Evolutionary conservation across 2,797 vertebrate species (phyloP).

Genomic region (Discoglossus pictus): DNA sequence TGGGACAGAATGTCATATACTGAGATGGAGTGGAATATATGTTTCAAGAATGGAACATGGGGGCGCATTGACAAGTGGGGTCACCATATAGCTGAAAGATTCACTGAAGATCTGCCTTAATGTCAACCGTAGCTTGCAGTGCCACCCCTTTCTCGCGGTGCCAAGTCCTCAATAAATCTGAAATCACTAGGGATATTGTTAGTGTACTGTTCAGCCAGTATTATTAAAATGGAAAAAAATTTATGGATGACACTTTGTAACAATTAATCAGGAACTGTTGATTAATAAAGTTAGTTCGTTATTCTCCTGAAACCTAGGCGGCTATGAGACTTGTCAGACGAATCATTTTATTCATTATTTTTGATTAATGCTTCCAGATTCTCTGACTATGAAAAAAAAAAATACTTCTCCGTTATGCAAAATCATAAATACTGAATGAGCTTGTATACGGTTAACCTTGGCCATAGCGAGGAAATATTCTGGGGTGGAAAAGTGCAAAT

Average conservation of each 20-base stretch:
- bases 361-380: constrained; percentile 99
- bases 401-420: constrained; percentile 87
- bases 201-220: constrained; percentile 94
- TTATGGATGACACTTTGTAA: constrained; percentile 96
- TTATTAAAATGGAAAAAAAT: constrained; percentile 95
- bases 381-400: constrained; percentile 80
- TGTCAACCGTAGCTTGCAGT: constrained; percentile 66
- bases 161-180: constrained; percentile 96
- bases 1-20: constrained; percentile 54
- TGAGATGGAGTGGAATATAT: constrained; percentile 25
- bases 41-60: constrained; percentile 25
- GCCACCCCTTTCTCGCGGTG: constrained; percentile 74
- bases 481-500: constrained; percentile 80
- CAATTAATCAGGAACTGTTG: constrained; percentile 97
- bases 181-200: constrained; percentile 96
- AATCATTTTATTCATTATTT: constrained; percentile 99
- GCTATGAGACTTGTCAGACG: constrained; percentile 94
- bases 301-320: constrained; percentile 96
- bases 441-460: constrained; percentile 96
- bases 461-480: constrained; percentile 83
- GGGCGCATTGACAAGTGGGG: constrained; percentile 53
- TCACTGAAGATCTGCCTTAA: constrained; percentile 61
- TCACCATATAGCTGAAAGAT: constrained; percentile 60
- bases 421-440: constrained; percentile 99
- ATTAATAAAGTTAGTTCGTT: constrained; percentile 99